These are phyloP conservation scores for Sebastolobus altivelis DNA, from an alignment of 2,797 vertebrate genomes.

Conservation along the genomic window DNA sequence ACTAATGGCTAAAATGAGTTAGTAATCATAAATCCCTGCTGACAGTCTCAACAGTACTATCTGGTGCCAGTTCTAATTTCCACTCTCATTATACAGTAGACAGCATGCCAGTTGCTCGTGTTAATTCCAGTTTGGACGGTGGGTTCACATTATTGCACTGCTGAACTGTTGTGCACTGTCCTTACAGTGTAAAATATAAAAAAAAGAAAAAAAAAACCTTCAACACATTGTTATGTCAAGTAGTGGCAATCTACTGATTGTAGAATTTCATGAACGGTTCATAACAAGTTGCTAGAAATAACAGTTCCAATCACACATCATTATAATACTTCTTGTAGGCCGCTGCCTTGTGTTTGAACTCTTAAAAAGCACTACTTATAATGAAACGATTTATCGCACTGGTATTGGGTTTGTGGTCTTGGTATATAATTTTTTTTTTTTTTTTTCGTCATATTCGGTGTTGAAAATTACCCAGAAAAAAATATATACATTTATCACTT, in stretches of 20 bases:
- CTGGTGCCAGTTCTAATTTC: not conserved
- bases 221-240: not conserved
- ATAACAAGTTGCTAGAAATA: not conserved
- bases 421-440: not conserved
- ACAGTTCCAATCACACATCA: not conserved
- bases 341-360: not conserved
- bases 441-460: not conserved
- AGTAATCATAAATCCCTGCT: not conserved
- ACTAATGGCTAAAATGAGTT: not conserved
- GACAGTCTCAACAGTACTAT: not conserved
- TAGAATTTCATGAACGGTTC: not conserved
- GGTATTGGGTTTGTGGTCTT: not conserved
- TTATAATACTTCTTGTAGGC: not conserved
- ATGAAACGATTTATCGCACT: not conserved
- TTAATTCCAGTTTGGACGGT: constrained; percentile 6
- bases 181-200: not conserved
- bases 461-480: constrained; percentile 16
- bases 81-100: not conserved
- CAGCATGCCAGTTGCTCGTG: not conserved
- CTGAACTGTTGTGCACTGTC: not conserved
- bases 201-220: no score
- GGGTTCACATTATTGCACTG: constrained; percentile 1
- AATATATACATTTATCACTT: not conserved
- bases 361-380: not conserved
- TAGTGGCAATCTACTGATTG: not conserved